phyloP scores from a whole-genome alignment of 2,888 invertebrate species.

The Endomychus coccineus region DNA sequence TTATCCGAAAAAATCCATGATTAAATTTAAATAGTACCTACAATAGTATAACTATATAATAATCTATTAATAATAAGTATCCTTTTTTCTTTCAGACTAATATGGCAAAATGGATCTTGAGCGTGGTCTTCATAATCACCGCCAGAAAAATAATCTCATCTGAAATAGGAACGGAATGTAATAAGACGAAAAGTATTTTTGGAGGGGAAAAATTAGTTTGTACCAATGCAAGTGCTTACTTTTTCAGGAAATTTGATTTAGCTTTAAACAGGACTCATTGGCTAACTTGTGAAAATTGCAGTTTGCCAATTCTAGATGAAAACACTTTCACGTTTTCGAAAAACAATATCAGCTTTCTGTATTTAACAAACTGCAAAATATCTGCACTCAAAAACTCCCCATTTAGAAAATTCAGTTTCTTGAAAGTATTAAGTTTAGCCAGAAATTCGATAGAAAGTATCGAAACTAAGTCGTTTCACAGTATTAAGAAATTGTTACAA shows the following conservation, averaged over 20 bases:
- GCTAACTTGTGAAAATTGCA: conserved; percentile 37
- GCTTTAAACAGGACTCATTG: conserved; percentile 36
- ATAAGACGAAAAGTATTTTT: conserved; percentile 26
- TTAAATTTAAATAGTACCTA: no score
- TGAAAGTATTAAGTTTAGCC: conserved; percentile 37
- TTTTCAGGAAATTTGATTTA: conserved; percentile 32
- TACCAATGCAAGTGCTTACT: conserved; percentile 31
- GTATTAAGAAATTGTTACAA: conserved; percentile 35
- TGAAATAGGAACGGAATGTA: conserved; percentile 27
- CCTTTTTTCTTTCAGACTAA: conserved; percentile 26
- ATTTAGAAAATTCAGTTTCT: conserved; percentile 32
- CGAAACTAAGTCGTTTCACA: conserved; percentile 38
- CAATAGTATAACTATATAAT: no score
- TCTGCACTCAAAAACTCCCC: conserved; percentile 30
- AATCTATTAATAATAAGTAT: no score
- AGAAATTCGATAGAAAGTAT: conserved; percentile 38
- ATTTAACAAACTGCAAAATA: conserved; percentile 31
- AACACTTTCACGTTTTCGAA: conserved; percentile 34
- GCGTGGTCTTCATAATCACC: conserved; percentile 19
- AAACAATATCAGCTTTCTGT: conserved; percentile 35
- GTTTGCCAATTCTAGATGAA: conserved; percentile 33
- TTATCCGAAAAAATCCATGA: no score
- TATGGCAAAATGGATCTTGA: conserved; percentile 35
- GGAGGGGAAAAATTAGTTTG: conserved; percentile 36
- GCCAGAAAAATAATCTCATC: conserved; percentile 22